Evolutionary conservation across 2,797 vertebrate genomes (phyloP), one percentile per base, ranked within the genome.

Genomic region (Pelodytes ibericus): DNA sequence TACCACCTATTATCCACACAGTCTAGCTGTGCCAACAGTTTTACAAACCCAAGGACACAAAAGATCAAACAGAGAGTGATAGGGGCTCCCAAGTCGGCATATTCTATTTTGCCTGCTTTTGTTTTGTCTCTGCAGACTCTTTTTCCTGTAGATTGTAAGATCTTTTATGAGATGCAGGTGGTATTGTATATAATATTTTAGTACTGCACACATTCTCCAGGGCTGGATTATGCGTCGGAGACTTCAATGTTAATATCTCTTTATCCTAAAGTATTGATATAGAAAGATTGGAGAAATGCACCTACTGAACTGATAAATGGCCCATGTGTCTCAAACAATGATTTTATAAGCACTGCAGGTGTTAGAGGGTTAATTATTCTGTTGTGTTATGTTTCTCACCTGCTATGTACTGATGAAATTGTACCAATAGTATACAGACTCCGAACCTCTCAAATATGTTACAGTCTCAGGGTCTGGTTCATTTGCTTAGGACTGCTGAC

Each of bases 141-240:
- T 67, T 22, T n/a, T 51, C 5, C 64, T 27, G 16, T 51, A 51
- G 64, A 53, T 20, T 67, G 26, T 67, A 20, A 29, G 47, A 20
- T 49, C 64, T 67, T 67, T 67, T 67, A 67, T 67, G 64, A 51
- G 64, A 67, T 67, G 44, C 64, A 67, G 64, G 44, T 67, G 64
- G 64, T 67, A 67, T 49, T 31, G 26, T 47, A 51, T 27, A 67
- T 67, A 67, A 67, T 26, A 47, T 51, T 67, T 67, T 51, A 67
- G 41, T 67, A 27, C 64, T 11, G 24, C 64, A 51, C 44, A 67
- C 26, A 20, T 53, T 51, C 64, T 67, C 64, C 18, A n/a, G 64
- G 64, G 64, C 18, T 67, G 44, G 18, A 30, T 67, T 67, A 27
- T 29, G 53, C 26, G n/a, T 67, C 7, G 20, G 16, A 30, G 18